These are phyloP conservation scores for Sycon ciliatum DNA, from an alignment of 37 sponge, comb jelly and placozoan genomes.

Conservation along the genomic window DNA sequence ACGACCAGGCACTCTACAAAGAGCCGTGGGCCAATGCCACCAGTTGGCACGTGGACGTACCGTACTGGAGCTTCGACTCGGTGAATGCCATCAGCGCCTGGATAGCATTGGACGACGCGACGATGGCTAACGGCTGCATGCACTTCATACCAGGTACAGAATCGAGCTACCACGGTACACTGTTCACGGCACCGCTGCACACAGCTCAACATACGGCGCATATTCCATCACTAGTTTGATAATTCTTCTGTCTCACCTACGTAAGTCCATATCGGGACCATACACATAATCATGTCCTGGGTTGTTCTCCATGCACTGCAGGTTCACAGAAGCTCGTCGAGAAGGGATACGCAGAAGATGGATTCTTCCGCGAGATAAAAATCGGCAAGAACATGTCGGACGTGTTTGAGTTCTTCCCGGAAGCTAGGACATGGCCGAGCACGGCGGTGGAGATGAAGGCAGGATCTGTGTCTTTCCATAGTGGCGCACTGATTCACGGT, in stretches of 20 bases:
- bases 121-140: neutral
- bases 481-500: neutral
- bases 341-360: neutral
- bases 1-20: constrained; percentile 14
- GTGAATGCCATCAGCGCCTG: neutral
- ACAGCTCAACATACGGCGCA: too few relatives aligned
- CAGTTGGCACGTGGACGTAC: constrained; percentile 14
- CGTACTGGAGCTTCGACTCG: constrained; percentile 12
- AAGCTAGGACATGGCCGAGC: neutral
- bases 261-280: too few relatives aligned
- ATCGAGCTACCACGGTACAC: too few relatives aligned
- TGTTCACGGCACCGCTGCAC: too few relatives aligned
- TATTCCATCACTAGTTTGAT: too few relatives aligned
- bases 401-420: neutral
- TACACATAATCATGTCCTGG: too few relatives aligned
- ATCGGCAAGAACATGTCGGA: constrained; percentile 12
- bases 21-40: constrained; percentile 15
- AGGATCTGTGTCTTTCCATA: neutral
- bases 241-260: too few relatives aligned
- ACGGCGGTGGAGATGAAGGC: neutral
- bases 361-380: neutral
- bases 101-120: constrained; percentile 13
- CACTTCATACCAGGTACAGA: constrained; percentile 2
- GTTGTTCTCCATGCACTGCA: too few relatives aligned
- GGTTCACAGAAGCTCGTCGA: too few relatives aligned